Conservation (phyloP, 2,113 vertebrate genomes). For the Andinoacara biseriatus region DNA sequence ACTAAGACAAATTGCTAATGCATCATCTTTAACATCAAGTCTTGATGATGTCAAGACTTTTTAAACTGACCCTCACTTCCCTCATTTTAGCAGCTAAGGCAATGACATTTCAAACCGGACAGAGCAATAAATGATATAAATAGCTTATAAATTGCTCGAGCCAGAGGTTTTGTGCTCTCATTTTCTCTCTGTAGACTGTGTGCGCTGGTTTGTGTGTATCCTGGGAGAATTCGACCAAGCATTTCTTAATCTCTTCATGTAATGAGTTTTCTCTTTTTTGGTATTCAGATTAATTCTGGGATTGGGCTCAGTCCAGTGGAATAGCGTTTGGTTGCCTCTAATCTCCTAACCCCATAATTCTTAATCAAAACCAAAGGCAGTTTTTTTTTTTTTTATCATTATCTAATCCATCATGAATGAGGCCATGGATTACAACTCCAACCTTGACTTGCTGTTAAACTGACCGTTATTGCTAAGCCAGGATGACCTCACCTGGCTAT, state of each 20-base stretch:
- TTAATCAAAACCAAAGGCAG: constrained; percentile 78
- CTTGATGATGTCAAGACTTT: constrained; percentile 13
- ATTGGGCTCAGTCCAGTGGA: constrained; percentile 73
- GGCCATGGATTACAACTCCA: constrained; percentile 70
- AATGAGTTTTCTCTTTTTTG: constrained; percentile 76
- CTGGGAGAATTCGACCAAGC: constrained; percentile 51
- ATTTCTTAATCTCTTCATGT: constrained; percentile 76
- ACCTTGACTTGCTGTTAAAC: constrained; percentile 48
- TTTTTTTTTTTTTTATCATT: constrained; percentile 62
- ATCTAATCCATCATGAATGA: constrained; percentile 79
- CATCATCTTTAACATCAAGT: background rate
- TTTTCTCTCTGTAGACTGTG: constrained; percentile 28
- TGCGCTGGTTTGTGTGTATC: constrained; percentile 40
- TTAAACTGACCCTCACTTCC: constrained; percentile 8
- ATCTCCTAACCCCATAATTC: constrained; percentile 80
- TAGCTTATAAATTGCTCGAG: constrained; percentile 17
- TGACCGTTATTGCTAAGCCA: constrained; percentile 9
- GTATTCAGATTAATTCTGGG: constrained; percentile 82
- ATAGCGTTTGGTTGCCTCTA: constrained; percentile 72
- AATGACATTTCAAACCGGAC: constrained; percentile 43
- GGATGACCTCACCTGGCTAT: constrained; percentile 48
- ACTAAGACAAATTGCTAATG: background rate
- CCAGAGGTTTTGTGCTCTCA: constrained; percentile 37
- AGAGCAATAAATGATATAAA: constrained; percentile 27
- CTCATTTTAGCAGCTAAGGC: background rate